phyloP scores from a whole-genome alignment of 2,113 vertebrate species.

The Hemiprocne comata region DNA sequence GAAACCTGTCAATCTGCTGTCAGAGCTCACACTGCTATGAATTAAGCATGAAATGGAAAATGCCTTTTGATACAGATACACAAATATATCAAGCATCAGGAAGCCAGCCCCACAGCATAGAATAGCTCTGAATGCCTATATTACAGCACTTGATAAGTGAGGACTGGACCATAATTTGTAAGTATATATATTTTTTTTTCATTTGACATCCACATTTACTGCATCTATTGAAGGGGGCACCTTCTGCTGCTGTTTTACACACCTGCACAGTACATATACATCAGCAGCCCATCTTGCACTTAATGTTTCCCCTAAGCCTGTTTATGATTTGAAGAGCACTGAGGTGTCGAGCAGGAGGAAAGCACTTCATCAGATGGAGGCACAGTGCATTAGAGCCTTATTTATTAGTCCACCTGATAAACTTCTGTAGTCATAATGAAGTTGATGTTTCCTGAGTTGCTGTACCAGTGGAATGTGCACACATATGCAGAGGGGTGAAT shows the following conservation, averaged over 20 bases:
- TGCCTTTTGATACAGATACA: not conserved
- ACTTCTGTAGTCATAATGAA: not conserved
- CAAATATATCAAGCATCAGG: not conserved
- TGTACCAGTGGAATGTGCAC: not conserved
- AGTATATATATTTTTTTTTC: not conserved
- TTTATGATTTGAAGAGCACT: not conserved
- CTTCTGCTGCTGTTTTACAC: not conserved
- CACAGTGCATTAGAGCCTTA: not conserved
- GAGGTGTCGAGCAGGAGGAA: not conserved
- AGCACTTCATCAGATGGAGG: not conserved
- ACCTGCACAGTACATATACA: not conserved
- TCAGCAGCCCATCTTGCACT: not conserved
- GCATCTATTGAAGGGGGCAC: not conserved
- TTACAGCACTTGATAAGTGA: not conserved
- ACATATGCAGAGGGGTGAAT: not conserved
- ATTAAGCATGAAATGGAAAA: constrained; percentile 13
- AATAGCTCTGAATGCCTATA: not conserved
- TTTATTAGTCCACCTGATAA: not conserved
- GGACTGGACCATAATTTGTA: not conserved
- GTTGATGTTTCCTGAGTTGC: not conserved
- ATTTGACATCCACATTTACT: not conserved
- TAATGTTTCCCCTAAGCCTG: not conserved
- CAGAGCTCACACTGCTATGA: not conserved
- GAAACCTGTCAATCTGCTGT: not conserved
- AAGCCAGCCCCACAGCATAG: not conserved